Base-by-base conservation (phyloP, 2,888 invertebrate species). In the Ornithoptera alexandrae region DNA sequence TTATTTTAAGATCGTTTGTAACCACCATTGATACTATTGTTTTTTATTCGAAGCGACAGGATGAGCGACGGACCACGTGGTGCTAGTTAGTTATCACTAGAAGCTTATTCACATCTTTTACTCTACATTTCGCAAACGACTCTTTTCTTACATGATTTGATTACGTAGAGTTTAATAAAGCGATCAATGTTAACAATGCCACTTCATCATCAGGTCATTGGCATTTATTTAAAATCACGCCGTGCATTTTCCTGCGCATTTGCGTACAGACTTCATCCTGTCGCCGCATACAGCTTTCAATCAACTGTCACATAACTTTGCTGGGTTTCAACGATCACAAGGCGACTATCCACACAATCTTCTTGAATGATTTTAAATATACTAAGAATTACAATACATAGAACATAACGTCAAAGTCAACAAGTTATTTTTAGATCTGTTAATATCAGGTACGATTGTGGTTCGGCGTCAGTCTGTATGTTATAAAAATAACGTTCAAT, bases 231-330 rank as follows among this genome's bases (percentile, higher is more conserved):
- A 59, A 59, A 68, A 59, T 7, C 36, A 50, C 30, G 59, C 1
- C 53, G 62, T 24, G 63, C 58, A 64, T 53, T 68, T 64, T 46
- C 53, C 63, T 42, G 59, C 24, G 36, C 68, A 68, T 60, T 50
- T 30, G 53, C 24, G 58, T 63, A 30, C 36, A 68, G 50, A 64
- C 63, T 64, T 63, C 63, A 64, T 68, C 63, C 68, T 63, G 68
- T 68, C 68, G 57, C 20, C 39, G 15, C 68, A 64, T 64, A 64
- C 63, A 53, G 59, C 68, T 60, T 64, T 64, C 68, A 68, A 68
- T 68, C 63, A 60, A 59, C 59, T 50, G 59, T 39, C 59, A 60
- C 39, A 53, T 50, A 57, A 20, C 68, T 64, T 58, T 39, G 63
- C 64, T 53, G 59, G 22, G 50, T 10, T 30, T 1, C 46, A 10